phyloP scores from a whole-genome alignment of 2,113 vertebrate species.

The Ondatra zibethicus region DNA sequence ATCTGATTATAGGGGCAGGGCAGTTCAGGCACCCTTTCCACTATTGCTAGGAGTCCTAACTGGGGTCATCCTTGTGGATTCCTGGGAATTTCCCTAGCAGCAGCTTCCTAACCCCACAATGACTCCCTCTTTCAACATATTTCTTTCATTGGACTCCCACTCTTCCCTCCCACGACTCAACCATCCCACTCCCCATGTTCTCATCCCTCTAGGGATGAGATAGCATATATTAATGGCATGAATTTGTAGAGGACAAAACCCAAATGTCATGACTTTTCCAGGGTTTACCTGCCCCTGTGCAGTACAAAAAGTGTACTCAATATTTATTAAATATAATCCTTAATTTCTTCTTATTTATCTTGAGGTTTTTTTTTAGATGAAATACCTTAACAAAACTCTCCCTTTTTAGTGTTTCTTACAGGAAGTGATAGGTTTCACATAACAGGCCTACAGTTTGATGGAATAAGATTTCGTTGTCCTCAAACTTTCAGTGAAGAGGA shows the following conservation, averaged over 20 bases:
- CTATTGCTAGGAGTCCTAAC: too few species aligned
- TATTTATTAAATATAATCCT: neutral
- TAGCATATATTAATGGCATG: neutral
- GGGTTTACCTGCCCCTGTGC: neutral
- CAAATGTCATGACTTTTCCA: slow-evolving; percentile 24
- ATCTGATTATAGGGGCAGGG: too few species aligned
- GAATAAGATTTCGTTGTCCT: slow-evolving; percentile 82
- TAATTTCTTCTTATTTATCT: slow-evolving; percentile 32
- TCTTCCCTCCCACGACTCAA: too few species aligned
- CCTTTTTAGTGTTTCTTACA: slow-evolving; percentile 89
- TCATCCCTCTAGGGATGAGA: too few species aligned
- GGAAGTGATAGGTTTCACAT: slow-evolving; percentile 85
- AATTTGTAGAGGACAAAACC: neutral
- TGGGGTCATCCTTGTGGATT: too few species aligned
- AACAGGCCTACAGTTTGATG: slow-evolving; percentile 77
- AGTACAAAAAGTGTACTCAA: neutral
- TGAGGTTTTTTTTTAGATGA: neutral
- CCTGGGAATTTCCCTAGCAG: too few species aligned
- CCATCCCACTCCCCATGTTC: too few species aligned
- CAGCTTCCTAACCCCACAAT: too few species aligned
- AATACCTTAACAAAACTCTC: slow-evolving; percentile 39
- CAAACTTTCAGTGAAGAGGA: slow-evolving; percentile 78
- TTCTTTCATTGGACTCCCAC: too few species aligned
- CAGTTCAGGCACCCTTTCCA: too few species aligned
- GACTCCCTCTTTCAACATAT: too few species aligned